phyloP scores from a whole-genome alignment of 2,113 vertebrate genomes.

The Solenodon paradoxus region DNA sequence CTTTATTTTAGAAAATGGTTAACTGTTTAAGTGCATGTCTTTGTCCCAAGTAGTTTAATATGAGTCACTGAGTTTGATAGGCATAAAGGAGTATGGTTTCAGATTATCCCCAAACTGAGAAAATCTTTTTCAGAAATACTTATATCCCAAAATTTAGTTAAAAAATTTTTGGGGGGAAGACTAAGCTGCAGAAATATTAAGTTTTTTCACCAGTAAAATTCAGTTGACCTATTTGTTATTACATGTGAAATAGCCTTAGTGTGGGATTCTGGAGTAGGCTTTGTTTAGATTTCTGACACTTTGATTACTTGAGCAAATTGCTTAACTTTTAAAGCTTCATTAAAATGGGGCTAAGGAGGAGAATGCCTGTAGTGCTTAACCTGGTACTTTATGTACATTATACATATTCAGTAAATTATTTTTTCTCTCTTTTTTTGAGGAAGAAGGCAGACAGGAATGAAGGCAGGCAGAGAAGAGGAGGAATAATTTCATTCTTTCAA shows the following conservation, averaged over 20 bases:
- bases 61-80: neutral
- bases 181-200: neutral
- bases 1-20: neutral
- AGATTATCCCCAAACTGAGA: neutral
- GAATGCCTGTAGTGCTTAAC: neutral
- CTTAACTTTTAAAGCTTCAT: neutral
- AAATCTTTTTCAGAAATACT: neutral
- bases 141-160: conserved; percentile 17
- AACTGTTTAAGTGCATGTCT: neutral
- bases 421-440: too few species aligned
- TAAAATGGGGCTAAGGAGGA: neutral
- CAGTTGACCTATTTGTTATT: neutral
- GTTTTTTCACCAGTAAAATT: neutral
- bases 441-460: too few species aligned
- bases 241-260: too few species aligned
- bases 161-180: neutral
- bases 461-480: too few species aligned
- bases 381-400: neutral
- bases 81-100: neutral
- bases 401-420: neutral
- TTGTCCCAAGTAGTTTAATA: neutral
- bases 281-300: neutral
- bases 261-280: neutral
- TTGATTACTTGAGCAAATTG: neutral
- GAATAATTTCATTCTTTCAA: too few species aligned